Conservation (phyloP, 2,797 vertebrate genomes). For the Alauda arvensis region DNA sequence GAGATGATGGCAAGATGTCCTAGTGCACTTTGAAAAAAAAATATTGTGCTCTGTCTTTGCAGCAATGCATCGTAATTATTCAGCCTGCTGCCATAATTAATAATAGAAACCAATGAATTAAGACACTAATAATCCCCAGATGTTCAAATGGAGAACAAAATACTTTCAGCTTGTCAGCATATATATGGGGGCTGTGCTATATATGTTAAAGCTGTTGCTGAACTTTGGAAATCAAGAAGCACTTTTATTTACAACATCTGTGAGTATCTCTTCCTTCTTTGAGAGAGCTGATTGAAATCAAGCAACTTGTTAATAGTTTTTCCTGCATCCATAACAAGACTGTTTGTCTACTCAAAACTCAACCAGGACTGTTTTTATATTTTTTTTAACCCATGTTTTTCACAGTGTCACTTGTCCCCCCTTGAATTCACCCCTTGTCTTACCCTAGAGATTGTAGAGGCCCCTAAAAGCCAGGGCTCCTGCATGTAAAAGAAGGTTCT, state of each 20-base stretch:
- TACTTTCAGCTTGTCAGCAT: slow-evolving; percentile 65
- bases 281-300: not conserved
- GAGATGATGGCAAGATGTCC: slow-evolving; percentile 58
- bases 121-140: slow-evolving; percentile 71
- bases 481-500: not conserved
- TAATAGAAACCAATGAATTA: slow-evolving; percentile 69
- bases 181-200: slow-evolving; percentile 44
- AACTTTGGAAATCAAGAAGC: slow-evolving; percentile 6
- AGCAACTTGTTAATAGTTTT: not conserved
- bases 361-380: not conserved
- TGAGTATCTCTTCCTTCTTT: not conserved
- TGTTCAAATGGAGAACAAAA: slow-evolving; percentile 66
- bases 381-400: not conserved
- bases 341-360: not conserved
- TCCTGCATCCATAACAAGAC: not conserved
- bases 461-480: not conserved
- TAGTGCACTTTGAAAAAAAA: slow-evolving; percentile 33
- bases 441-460: not conserved
- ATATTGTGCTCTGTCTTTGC: slow-evolving; percentile 33
- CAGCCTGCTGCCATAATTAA: slow-evolving; percentile 65
- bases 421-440: not conserved
- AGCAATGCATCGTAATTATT: slow-evolving; percentile 62
- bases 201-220: slow-evolving; percentile 8
- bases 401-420: not conserved
- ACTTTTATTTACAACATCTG: not conserved